Percentiles rank a stretch among this genome's conserved stretches.
These are phyloP conservation scores for Orthonevra nobilis DNA, from an alignment of 2,888 invertebrate species.

Conservation along the genomic window DNA sequence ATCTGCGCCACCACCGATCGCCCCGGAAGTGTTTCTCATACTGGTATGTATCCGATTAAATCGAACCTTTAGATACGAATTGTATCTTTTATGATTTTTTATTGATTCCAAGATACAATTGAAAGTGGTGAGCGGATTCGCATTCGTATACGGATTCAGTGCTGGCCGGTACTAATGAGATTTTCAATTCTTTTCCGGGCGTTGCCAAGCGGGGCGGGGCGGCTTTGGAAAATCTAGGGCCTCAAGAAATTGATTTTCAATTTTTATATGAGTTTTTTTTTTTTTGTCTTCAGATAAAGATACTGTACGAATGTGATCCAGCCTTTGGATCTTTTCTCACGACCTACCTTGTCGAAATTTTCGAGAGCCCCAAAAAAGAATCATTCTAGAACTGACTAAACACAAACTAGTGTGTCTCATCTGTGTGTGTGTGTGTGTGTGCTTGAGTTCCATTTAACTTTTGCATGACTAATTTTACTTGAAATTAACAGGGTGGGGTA, in stretches of 20 bases:
- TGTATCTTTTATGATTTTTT: not conserved
- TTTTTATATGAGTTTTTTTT: no score
- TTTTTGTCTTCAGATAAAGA: no score
- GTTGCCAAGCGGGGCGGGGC: not conserved
- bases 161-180: slow-evolving; percentile 1
- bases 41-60: no score
- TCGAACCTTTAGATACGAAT: not conserved
- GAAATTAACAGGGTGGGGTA: no score
- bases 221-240: not conserved
- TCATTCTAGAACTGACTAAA: no score
- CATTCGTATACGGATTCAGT: not conserved
- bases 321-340: slow-evolving; percentile 36
- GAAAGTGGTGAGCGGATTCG: not conserved
- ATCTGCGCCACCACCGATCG: not conserved
- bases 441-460: no score
- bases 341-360: no score
- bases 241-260: slow-evolving; percentile 5
- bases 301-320: no score
- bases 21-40: not conserved
- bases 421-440: slow-evolving; percentile 5
- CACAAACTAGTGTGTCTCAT: no score
- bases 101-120: slow-evolving; percentile 14
- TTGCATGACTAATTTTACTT: no score
- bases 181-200: not conserved
- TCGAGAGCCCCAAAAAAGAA: no score